Evolutionary conservation across 2,888 invertebrate genomes (phyloP), one percentile per base, ranked within the genome.

Genomic region (Saturnia pavonia): DNA sequence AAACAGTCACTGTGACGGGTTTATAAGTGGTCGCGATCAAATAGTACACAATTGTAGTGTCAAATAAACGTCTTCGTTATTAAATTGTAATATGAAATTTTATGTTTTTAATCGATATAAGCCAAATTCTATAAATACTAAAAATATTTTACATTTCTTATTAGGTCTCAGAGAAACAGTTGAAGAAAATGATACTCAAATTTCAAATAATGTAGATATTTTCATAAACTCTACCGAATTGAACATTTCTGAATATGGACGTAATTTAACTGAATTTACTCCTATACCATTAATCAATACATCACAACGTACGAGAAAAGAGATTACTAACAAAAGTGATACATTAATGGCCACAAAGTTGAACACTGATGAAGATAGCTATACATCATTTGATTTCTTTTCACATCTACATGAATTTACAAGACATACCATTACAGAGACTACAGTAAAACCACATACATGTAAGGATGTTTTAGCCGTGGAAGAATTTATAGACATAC

Each of bases 401-500:
- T 86, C 89, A 25, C 83, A 90, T 77, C 77, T 87, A 25, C 83
- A 86, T 74, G 83, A 87, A 68, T 80, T 83, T 69, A 85, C 83
- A 54, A 82, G 74, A 67, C 80, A 81, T 72, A 68, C 77, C 8
- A 73, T 82, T 66, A 82, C 80, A 22, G 67, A 78, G 70, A 77
- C 76, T 7, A 78, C 82, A 3, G 72, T 75, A 45, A 78, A 78
- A 73, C 74, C 79, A 11, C 77, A 80, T 60, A 74, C 79, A 72
- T 92, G 92, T 74, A 88, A 88, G 80, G 86, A 90, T 71, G 71
- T 79, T 7, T 75, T 90, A 68, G 85, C 83, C 19, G 82, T 93
- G 2, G 91, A 93, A 43, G 88, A 91, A 70, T 87, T 94, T 71
- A 81, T 93, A 43, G 86, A 91, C 73, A 74, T 92, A 72, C 74